Conservation (phyloP, 2,888 invertebrate genomes). For the Pristionchus mayeri region DNA sequence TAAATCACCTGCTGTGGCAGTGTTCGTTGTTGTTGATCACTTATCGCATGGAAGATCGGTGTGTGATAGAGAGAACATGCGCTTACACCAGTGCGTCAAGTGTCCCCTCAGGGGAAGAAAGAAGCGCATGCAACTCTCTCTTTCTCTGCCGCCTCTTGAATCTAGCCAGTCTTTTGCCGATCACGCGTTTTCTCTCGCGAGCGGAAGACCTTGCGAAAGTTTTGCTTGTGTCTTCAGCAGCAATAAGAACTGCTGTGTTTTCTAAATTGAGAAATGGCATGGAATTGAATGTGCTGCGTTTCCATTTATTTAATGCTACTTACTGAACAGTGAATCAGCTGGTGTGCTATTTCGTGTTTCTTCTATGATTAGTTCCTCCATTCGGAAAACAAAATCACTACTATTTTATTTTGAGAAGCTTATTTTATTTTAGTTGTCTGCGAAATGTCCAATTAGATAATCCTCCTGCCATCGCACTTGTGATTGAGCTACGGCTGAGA, state of each 20-base stretch:
- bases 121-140: background rate
- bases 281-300: background rate
- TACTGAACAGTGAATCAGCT: background rate
- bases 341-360: background rate
- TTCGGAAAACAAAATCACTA: too few species aligned
- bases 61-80: background rate
- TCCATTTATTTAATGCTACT: background rate
- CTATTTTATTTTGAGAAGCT: background rate
- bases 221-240: too few species aligned
- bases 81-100: background rate
- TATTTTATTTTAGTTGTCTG: background rate
- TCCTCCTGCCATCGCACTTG: background rate
- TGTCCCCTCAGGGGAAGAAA: background rate
- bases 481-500: background rate
- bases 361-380: too few species aligned
- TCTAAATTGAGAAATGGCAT: background rate
- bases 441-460: too few species aligned
- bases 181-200: background rate
- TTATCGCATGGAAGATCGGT: background rate
- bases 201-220: background rate
- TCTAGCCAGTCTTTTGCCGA: background rate
- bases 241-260: too few species aligned
- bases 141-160: background rate
- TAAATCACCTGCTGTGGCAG: background rate
- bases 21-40: background rate